Conservation (phyloP, 2,888 invertebrate species). For the Dastarcus helophoroides region DNA sequence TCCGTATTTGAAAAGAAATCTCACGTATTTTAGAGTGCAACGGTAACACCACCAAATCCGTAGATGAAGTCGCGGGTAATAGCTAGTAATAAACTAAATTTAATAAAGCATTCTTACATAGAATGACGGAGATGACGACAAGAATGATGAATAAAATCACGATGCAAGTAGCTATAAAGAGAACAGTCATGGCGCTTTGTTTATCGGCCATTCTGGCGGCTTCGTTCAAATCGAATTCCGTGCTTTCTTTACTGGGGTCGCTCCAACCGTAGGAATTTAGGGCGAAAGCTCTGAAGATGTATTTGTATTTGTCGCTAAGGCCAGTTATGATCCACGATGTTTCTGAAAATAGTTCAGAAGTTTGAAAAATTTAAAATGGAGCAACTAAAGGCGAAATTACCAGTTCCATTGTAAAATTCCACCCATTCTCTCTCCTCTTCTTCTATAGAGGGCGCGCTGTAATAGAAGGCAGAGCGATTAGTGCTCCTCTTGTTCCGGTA, state of each 20-base stretch:
- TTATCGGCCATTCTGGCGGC: conserved; percentile 40
- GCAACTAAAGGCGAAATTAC: conserved; percentile 30
- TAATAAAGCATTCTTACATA: conserved; percentile 42
- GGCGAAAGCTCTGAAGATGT: conserved; percentile 67
- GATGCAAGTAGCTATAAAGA: conserved; percentile 53
- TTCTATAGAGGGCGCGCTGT: conserved; percentile 42
- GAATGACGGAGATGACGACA: conserved; percentile 39
- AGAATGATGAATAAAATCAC: conserved; percentile 40
- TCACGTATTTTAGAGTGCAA: too few species aligned
- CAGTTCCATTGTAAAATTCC: conserved; percentile 64
- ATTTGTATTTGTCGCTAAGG: conserved; percentile 48
- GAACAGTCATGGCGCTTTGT: conserved; percentile 39
- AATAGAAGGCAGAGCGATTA: conserved; percentile 30
- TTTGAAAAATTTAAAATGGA: conserved; percentile 1
- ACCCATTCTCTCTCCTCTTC: conserved; percentile 50
- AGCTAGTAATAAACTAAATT: too few species aligned
- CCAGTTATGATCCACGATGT: conserved; percentile 71
- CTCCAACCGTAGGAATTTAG: conserved; percentile 76
- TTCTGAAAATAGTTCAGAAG: conserved; percentile 38
- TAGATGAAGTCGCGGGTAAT: too few species aligned
- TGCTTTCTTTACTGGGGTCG: conserved; percentile 57
- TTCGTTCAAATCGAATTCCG: conserved; percentile 42
- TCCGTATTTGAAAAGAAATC: too few species aligned
- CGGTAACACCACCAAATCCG: too few species aligned
- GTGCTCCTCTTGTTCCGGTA: conserved; percentile 31